Percentiles rank a stretch among this genome's conserved stretches.
Evolutionary conservation across 2,888 invertebrate species (phyloP).

Genomic region (Ectemnius continuus): DNA sequence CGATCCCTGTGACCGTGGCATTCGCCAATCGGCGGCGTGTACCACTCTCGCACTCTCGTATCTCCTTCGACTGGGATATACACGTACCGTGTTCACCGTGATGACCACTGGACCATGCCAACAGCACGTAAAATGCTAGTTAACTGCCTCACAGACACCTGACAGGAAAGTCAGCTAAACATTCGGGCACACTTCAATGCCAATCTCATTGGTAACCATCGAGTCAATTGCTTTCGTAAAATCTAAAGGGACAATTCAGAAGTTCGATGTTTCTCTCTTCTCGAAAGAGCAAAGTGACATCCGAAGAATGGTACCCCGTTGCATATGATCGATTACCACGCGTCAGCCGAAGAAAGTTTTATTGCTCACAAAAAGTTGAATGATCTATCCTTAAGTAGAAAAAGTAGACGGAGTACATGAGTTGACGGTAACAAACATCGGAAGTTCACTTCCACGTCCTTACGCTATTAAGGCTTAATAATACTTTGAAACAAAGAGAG

Average conservation of each 20-base stretch:
- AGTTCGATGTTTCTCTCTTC: no score
- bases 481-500: not conserved
- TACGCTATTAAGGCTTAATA: not conserved
- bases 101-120: slow-evolving; percentile 21
- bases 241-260: no score
- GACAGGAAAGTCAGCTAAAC: no score
- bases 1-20: slow-evolving; percentile 64
- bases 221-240: no score
- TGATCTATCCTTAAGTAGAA: not conserved
- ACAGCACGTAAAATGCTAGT: no score
- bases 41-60: not conserved
- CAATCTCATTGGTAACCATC: no score
- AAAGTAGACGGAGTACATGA: not conserved
- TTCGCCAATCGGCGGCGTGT: slow-evolving; percentile 45
- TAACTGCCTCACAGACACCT: not conserved
- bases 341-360: not conserved
- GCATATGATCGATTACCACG: no score
- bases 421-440: slow-evolving; percentile 5
- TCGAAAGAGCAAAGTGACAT: no score
- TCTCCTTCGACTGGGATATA: slow-evolving; percentile 18
- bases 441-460: slow-evolving; percentile 22
- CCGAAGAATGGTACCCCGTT: no score
- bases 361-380: not conserved
- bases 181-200: no score
- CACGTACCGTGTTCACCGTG: slow-evolving; percentile 28